A percentile compares a stretch with the other conserved stretches of the same genome.
These are phyloP conservation scores for Haliclona indistincta DNA, from an alignment of 37 sponge, comb jelly and placozoan species.

Conservation along the genomic window DNA sequence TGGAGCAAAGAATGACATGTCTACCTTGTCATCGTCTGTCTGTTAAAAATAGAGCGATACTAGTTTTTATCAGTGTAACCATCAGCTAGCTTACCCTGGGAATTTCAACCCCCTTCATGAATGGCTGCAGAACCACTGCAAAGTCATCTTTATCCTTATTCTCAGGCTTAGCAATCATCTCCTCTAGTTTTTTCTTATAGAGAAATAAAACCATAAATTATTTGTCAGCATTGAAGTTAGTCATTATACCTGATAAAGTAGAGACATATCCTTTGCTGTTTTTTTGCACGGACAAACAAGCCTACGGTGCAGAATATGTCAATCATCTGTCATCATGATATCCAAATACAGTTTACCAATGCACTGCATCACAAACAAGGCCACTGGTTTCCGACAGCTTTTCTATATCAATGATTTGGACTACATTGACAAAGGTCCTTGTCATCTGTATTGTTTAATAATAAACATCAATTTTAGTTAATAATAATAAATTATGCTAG, in stretches of 20 bases:
- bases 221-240: neutral
- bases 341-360: constrained; percentile 2
- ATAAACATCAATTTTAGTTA: too few species aligned
- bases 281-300: too few species aligned
- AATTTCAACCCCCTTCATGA: constrained; percentile 11
- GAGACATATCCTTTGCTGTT: too few species aligned
- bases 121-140: constrained; percentile 73
- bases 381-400: neutral
- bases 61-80: too few species aligned
- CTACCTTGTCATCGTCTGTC: constrained; percentile 28
- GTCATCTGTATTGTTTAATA: constrained; percentile 44
- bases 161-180: constrained; percentile 2
- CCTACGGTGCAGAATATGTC: neutral
- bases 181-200: constrained; percentile 5
- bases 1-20: constrained; percentile 57
- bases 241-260: neutral
- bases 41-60: neutral
- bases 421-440: constrained; percentile 45
- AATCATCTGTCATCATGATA: neutral
- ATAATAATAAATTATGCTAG: neutral
- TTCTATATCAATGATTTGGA: constrained; percentile 40
- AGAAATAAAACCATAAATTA: neutral
- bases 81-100: too few species aligned
- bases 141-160: constrained; percentile 53
- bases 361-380: constrained; percentile 16